Evolutionary conservation across 1,140 invertebrate genomes (phyloP).

Genomic region (Leptinotarsa lineolata): DNA sequence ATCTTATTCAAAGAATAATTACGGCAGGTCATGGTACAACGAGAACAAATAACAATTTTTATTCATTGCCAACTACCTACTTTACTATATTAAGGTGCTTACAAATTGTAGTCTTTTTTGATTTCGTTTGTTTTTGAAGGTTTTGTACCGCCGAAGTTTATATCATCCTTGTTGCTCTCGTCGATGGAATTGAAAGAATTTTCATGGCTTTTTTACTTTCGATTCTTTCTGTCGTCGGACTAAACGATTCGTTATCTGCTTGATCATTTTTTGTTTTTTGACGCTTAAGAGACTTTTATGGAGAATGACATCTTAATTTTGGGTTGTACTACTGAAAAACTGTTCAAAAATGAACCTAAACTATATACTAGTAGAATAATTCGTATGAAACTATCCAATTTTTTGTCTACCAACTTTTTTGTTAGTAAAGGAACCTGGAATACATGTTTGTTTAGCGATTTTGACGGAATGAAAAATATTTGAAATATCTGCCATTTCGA

Average conservation of each 20-base stretch:
- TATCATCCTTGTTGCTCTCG: not conserved
- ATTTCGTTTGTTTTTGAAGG: conserved; percentile 8
- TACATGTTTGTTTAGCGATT: too few relatives aligned
- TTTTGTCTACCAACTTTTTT: too few relatives aligned
- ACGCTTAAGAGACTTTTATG: too few relatives aligned
- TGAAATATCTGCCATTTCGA: too few relatives aligned
- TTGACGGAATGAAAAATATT: too few relatives aligned
- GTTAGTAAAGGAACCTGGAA: too few relatives aligned
- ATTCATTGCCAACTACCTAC: conserved; percentile 19
- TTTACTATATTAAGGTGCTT: conserved; percentile 10
- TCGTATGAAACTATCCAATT: too few relatives aligned
- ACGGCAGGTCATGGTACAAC: conserved; percentile 22
- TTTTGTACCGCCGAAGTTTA: not conserved
- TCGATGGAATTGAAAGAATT: not conserved
- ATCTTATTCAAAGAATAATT: conserved; percentile 16
- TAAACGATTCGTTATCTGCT: not conserved
- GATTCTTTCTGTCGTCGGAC: not conserved
- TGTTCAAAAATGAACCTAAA: too few relatives aligned
- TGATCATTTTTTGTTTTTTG: not conserved
- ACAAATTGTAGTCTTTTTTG: conserved; percentile 2
- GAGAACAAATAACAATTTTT: conserved; percentile 13
- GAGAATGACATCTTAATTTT: too few relatives aligned
- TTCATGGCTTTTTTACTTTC: not conserved
- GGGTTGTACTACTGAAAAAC: too few relatives aligned
- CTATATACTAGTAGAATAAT: too few relatives aligned